A percentile compares a stretch with the other conserved stretches of the same genome.
phyloP scores from a whole-genome alignment of 64 coral and sea anemone species.

The Cladopsammia gracilis region DNA sequence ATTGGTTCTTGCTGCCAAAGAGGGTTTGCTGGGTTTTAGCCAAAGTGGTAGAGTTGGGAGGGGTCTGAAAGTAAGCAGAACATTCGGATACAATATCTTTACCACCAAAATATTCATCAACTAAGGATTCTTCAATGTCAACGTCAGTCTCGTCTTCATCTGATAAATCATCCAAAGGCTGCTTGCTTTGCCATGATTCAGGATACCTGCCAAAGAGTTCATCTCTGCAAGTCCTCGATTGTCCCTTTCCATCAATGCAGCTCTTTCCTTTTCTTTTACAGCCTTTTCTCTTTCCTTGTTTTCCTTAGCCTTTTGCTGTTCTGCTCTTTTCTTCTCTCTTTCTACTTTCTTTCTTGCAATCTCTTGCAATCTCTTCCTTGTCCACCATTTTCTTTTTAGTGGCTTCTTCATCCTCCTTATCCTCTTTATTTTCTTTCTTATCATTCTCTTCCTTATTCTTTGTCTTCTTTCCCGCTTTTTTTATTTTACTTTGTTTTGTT shows the following conservation, averaged over 20 bases:
- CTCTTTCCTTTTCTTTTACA: background rate
- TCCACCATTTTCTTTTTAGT: background rate
- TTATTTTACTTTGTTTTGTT: background rate
- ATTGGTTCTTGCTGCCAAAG: no score
- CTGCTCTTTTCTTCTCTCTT: background rate
- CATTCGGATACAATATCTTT: background rate
- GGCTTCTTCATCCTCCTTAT: background rate
- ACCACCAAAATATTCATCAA: background rate
- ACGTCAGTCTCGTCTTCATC: background rate
- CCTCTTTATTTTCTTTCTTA: background rate
- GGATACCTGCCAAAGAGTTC: background rate
- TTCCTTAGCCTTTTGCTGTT: background rate
- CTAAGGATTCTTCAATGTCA: no score
- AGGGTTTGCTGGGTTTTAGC: no score
- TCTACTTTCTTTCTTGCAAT: background rate
- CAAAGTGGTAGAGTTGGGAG: no score
- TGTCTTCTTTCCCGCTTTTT: background rate
- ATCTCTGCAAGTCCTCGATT: background rate
- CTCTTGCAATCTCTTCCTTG: background rate
- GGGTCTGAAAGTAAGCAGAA: background rate
- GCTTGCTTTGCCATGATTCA: no score
- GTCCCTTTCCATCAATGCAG: background rate
- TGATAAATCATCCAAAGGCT: background rate
- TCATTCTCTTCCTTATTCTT: background rate
- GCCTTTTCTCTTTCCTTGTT: conserved; percentile 7